These are phyloP conservation scores for Sycophaga agraensis DNA, from an alignment of 1,140 invertebrate species.

Conservation along the genomic window DNA sequence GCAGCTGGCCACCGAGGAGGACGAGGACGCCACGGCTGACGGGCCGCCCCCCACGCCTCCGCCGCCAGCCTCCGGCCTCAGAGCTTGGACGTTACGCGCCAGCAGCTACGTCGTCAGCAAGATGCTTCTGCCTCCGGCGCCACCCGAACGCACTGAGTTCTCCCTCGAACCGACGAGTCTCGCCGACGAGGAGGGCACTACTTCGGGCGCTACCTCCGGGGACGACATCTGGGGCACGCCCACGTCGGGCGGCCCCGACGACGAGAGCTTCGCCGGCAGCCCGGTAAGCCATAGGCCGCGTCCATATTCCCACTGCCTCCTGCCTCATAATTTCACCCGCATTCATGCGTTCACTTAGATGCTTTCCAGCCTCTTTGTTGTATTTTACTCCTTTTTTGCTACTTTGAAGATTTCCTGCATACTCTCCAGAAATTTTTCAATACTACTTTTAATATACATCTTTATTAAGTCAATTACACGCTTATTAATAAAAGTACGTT, in stretches of 20 bases:
- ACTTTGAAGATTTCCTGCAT: too few species aligned
- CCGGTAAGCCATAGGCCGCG: conserved; percentile 44
- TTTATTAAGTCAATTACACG: too few species aligned
- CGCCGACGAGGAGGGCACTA: conserved; percentile 66
- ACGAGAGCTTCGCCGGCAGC: conserved; percentile 67
- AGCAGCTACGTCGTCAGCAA: conserved; percentile 78
- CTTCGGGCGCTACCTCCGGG: conserved; percentile 75
- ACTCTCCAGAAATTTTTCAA: too few species aligned
- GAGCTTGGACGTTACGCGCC: conserved; percentile 75
- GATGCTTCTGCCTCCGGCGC: conserved; percentile 66
- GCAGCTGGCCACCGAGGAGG: conserved; percentile 38
- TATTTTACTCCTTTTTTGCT: too few species aligned
- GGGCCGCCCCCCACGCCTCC: conserved; percentile 41
- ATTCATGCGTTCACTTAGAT: too few species aligned
- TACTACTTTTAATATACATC: too few species aligned
- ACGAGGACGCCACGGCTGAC: conserved; percentile 44
- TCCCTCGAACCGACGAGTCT: conserved; percentile 43
- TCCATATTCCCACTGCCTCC: not conserved
- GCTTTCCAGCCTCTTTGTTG: too few species aligned
- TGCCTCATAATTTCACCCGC: not conserved
- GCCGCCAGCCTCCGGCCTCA: conserved; percentile 50
- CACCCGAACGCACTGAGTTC: conserved; percentile 52
- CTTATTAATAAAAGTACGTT: too few species aligned
- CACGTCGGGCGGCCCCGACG: conserved; percentile 77
- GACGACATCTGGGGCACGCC: conserved; percentile 85